Conservation (phyloP, 2,797 vertebrate genomes). For the Cossypha caffra region DNA sequence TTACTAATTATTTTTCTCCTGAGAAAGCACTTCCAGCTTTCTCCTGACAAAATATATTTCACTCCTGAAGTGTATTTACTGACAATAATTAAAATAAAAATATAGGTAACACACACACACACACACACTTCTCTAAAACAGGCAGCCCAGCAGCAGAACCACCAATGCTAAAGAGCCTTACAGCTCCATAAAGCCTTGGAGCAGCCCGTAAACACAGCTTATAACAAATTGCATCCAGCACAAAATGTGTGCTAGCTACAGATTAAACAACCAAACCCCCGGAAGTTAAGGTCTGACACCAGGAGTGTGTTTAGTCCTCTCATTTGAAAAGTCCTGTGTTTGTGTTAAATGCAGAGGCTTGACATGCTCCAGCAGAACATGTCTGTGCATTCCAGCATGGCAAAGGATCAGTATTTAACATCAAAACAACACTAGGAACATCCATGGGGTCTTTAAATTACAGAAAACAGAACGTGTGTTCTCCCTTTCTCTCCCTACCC, state of each 20-base stretch:
- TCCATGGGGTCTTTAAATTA: not conserved
- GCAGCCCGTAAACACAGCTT: not conserved
- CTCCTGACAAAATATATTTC: conserved; percentile 46
- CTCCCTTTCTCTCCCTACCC: not conserved
- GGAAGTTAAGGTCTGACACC: not conserved
- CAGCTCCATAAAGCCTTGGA: not conserved
- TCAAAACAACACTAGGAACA: not conserved
- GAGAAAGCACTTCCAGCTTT: conserved; percentile 50
- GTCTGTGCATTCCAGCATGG: not conserved
- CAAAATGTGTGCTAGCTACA: not conserved
- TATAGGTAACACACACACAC: not conserved
- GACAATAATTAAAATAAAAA: conserved; percentile 1
- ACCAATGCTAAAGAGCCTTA: not conserved
- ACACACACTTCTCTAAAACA: not conserved
- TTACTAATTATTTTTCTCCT: conserved; percentile 64
- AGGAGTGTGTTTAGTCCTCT: not conserved
- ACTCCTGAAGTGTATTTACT: conserved; percentile 8
- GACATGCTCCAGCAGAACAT: not conserved
- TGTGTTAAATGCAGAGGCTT: not conserved
- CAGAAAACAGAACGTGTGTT: not conserved
- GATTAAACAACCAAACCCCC: not conserved
- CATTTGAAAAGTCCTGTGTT: not conserved
- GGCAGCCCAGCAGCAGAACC: not conserved
- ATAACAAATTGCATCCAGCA: not conserved
- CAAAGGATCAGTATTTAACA: not conserved